phyloP scores from a whole-genome alignment of 2,888 invertebrate genomes.

The Aethes cnicana region DNA sequence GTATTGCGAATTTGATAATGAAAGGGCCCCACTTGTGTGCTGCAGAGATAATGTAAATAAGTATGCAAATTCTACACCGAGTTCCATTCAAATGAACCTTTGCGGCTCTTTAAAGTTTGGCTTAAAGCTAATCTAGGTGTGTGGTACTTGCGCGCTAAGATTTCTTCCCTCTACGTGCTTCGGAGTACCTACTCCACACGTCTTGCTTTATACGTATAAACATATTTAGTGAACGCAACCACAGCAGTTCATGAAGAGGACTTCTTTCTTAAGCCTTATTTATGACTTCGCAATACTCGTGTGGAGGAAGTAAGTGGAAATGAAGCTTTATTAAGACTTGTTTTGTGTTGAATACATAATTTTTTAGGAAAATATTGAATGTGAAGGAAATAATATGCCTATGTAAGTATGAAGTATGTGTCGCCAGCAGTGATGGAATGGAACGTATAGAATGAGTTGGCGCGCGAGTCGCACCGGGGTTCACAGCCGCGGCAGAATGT shows the following conservation, averaged over 20 bases:
- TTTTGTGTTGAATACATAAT: neutral
- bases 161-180: constrained; percentile 41
- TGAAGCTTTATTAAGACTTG: constrained; percentile 36
- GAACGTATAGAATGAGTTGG: too few species aligned
- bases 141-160: constrained; percentile 52
- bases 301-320: constrained; percentile 19
- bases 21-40: constrained; percentile 79
- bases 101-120: constrained; percentile 74
- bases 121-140: constrained; percentile 58
- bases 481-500: neutral
- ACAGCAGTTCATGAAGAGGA: constrained; percentile 53
- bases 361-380: too few species aligned
- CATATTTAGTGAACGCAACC: constrained; percentile 63
- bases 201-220: neutral
- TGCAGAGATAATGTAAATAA: constrained; percentile 82
- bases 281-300: constrained; percentile 44
- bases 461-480: too few species aligned
- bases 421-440: too few species aligned
- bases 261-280: constrained; percentile 57
- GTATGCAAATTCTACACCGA: constrained; percentile 79
- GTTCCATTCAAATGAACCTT: constrained; percentile 79
- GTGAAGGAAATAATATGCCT: constrained; percentile 1
- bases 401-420: neutral
- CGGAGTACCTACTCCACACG: neutral
- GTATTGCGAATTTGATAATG: constrained; percentile 79